Conservation (phyloP, 2,113 vertebrate genomes). For the Erpornis zantholeuca region DNA sequence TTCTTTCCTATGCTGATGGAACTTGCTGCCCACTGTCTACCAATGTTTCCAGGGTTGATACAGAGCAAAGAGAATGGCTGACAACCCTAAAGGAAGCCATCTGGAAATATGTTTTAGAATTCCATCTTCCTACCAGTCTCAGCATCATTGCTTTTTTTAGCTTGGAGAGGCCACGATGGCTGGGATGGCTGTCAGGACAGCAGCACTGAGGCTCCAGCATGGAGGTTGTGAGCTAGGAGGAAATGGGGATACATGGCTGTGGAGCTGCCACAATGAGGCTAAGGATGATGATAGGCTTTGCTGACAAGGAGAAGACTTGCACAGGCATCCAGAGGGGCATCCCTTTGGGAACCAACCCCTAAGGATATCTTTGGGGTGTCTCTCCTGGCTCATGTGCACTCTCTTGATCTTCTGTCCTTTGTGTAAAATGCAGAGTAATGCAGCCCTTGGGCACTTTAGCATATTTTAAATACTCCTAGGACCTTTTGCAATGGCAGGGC, state of each 20-base stretch:
- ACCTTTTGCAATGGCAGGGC: not conserved
- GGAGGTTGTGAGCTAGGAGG: not conserved
- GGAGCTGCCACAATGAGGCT: not conserved
- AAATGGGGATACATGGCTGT: fast-evolving
- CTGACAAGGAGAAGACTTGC: not conserved
- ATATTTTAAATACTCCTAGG: not conserved
- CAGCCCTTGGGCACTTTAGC: not conserved
- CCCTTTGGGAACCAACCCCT: not conserved
- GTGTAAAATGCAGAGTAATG: not conserved
- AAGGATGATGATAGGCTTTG: not conserved
- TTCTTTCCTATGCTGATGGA: not conserved
- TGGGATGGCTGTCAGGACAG: not conserved
- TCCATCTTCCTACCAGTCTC: not conserved
- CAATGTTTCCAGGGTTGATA: not conserved
- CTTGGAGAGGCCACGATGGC: not conserved
- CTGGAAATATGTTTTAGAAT: not conserved
- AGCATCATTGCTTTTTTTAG: not conserved
- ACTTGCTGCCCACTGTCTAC: not conserved
- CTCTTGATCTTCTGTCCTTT: not conserved
- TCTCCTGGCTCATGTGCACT: not conserved
- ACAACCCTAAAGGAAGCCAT: not conserved
- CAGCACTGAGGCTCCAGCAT: not conserved
- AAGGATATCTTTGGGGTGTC: not conserved
- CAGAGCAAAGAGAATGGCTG: not conserved
- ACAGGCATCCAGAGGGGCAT: not conserved